Percentiles rank a stretch among this genome's conserved stretches.
These are phyloP conservation scores for Listrodromus nycthemerus DNA, from an alignment of 2,888 invertebrate genomes.

Conservation along the genomic window DNA sequence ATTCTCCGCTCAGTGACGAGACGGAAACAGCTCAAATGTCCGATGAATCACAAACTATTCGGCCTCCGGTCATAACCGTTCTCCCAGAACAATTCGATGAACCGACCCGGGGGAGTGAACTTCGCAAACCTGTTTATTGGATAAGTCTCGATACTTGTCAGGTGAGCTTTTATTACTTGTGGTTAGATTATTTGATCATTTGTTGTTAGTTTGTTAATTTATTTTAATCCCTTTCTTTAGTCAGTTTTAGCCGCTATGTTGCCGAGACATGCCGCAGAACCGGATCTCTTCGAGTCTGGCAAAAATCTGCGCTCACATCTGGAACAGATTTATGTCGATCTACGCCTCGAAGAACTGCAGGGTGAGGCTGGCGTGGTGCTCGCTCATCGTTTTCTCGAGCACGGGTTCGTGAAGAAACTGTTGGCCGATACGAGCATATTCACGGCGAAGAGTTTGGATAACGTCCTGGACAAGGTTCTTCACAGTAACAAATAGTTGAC, in stretches of 20 bases:
- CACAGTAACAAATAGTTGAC: slow-evolving; percentile 5
- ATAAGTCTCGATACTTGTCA: slow-evolving; percentile 70
- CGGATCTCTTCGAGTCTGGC: slow-evolving; percentile 61
- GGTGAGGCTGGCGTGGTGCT: slow-evolving; percentile 67
- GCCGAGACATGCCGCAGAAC: slow-evolving; percentile 65
- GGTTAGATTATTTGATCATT: not conserved
- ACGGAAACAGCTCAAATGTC: not conserved
- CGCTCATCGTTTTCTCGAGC: slow-evolving; percentile 76
- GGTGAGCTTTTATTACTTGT: slow-evolving; percentile 63
- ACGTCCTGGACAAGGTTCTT: slow-evolving; percentile 42
- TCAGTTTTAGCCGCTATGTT: slow-evolving; percentile 70
- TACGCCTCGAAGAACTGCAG: slow-evolving; percentile 66
- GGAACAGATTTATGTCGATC: slow-evolving; percentile 65
- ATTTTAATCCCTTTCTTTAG: slow-evolving; percentile 69
- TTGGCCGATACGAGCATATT: slow-evolving; percentile 71
- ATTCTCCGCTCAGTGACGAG: slow-evolving; percentile 26
- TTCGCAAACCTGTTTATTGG: slow-evolving; percentile 69
- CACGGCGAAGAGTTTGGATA: slow-evolving; percentile 65
- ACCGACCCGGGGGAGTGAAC: not conserved
- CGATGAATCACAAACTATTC: slow-evolving; percentile 6
- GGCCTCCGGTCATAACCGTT: slow-evolving; percentile 35
- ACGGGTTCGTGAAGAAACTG: slow-evolving; percentile 70
- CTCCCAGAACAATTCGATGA: slow-evolving; percentile 20
- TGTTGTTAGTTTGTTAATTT: not conserved
- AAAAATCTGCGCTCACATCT: slow-evolving; percentile 70